Evolutionary conservation across 2,113 vertebrate species (phyloP).

Genomic region (Stigmatopora nigra): DNA sequence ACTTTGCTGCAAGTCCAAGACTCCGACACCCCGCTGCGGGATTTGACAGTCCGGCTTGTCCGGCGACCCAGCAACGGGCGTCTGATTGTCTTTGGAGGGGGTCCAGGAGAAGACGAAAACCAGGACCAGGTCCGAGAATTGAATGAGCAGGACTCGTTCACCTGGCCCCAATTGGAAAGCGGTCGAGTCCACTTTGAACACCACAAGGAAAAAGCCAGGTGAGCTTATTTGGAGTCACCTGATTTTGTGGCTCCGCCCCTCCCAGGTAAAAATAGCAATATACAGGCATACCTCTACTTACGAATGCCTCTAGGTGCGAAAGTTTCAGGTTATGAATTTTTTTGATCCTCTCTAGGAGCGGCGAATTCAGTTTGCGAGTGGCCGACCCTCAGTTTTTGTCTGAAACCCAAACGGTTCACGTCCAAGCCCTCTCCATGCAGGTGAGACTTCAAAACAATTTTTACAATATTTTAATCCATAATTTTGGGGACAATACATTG

Average conservation of each 20-base stretch:
- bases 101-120: background rate
- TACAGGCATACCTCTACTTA: too few species aligned
- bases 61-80: conserved; percentile 73
- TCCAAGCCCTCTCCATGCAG: conserved; percentile 84
- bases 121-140: conserved; percentile 51
- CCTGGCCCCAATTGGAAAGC: conserved; percentile 67
- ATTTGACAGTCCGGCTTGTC: conserved; percentile 67
- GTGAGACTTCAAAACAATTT: conserved; percentile 53
- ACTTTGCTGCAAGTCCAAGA: conserved; percentile 65
- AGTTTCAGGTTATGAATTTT: too few species aligned
- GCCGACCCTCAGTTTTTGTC: conserved; percentile 76
- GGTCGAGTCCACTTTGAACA: conserved; percentile 76
- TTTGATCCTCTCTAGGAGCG: conserved; percentile 64
- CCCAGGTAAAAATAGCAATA: too few species aligned
- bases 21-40: conserved; percentile 39
- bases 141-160: conserved; percentile 66
- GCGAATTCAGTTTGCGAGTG: conserved; percentile 76
- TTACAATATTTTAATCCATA: too few species aligned
- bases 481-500: too few species aligned
- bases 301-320: too few species aligned
- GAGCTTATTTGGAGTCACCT: conserved; percentile 18
- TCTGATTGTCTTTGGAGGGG: conserved; percentile 49
- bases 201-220: conserved; percentile 75
- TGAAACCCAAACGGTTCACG: conserved; percentile 64
- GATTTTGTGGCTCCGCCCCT: too few species aligned